Evolutionary conservation across 2,888 invertebrate genomes (phyloP).

Genomic region (Ethmia dodecea): DNA sequence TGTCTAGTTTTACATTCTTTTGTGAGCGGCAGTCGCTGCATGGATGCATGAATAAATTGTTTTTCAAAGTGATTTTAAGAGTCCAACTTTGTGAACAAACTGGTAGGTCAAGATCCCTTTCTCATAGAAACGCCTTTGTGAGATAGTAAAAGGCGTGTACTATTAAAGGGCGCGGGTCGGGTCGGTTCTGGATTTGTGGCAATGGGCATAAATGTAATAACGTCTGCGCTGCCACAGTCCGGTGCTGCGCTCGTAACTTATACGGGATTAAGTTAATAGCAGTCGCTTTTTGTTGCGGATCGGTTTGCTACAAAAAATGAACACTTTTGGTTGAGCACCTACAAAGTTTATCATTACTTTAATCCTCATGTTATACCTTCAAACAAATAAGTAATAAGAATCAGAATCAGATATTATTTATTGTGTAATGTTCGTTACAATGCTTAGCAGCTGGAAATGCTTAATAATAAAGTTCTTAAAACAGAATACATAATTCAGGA

Average conservation of each 20-base stretch:
- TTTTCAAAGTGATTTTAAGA: constrained; percentile 53
- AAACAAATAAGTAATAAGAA: too few species aligned
- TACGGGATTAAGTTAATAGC: constrained; percentile 6
- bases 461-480: too few species aligned
- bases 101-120: constrained; percentile 77
- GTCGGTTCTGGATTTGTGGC: constrained; percentile 44
- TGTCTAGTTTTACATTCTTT: constrained; percentile 75
- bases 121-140: constrained; percentile 73
- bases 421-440: too few species aligned
- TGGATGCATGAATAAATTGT: constrained; percentile 75
- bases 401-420: too few species aligned
- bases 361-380: too few species aligned
- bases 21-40: constrained; percentile 63
- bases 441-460: too few species aligned
- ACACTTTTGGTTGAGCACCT: too few species aligned
- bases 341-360: too few species aligned
- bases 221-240: constrained; percentile 2
- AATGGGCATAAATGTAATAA: constrained; percentile 10
- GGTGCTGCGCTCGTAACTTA: constrained; percentile 7
- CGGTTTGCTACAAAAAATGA: too few species aligned
- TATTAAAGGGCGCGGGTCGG: constrained; percentile 67
- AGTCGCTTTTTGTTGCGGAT: too few species aligned
- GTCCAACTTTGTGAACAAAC: constrained; percentile 65
- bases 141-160: constrained; percentile 68
- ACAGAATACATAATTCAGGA: too few species aligned